These are phyloP conservation scores for Bombyx mandarina DNA, from an alignment of 1,140 invertebrate genomes.

Conservation along the genomic window DNA sequence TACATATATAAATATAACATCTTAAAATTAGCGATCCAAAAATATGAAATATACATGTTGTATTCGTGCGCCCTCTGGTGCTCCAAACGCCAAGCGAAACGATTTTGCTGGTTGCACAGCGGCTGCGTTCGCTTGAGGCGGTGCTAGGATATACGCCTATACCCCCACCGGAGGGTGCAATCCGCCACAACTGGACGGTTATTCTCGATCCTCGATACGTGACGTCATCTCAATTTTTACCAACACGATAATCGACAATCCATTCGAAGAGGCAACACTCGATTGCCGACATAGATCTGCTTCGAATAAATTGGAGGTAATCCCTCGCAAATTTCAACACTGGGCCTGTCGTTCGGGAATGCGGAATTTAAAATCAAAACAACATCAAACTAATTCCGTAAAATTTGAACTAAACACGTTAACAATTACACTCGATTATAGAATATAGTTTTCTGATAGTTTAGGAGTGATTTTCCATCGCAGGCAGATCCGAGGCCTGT, in stretches of 20 bases:
- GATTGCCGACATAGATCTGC: neutral
- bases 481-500: conserved; percentile 40
- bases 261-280: no score
- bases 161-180: conserved; percentile 55
- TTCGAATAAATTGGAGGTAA: conserved; percentile 6
- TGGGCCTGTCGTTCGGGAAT: conserved; percentile 14
- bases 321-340: conserved; percentile 10
- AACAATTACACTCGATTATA: conserved; percentile 2
- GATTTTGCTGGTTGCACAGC: conserved; percentile 13
- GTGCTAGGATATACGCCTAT: conserved; percentile 39
- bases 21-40: conserved; percentile 72
- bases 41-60: conserved; percentile 70
- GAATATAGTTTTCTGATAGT: conserved; percentile 5
- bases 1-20: conserved; percentile 71
- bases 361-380: conserved; percentile 1
- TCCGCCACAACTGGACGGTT: conserved; percentile 67
- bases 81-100: conserved; percentile 37
- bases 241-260: conserved; percentile 5
- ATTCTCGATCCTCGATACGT: conserved; percentile 59
- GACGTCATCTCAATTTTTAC: conserved; percentile 23
- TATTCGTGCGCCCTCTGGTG: conserved; percentile 61
- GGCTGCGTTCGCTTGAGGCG: conserved; percentile 5
- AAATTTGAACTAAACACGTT: neutral
- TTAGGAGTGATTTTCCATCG: conserved; percentile 2
- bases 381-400: neutral